These are phyloP conservation scores for Caenorhabditis elegans DNA, from an alignment of 1,140 invertebrate genomes.

Conservation along the genomic window DNA sequence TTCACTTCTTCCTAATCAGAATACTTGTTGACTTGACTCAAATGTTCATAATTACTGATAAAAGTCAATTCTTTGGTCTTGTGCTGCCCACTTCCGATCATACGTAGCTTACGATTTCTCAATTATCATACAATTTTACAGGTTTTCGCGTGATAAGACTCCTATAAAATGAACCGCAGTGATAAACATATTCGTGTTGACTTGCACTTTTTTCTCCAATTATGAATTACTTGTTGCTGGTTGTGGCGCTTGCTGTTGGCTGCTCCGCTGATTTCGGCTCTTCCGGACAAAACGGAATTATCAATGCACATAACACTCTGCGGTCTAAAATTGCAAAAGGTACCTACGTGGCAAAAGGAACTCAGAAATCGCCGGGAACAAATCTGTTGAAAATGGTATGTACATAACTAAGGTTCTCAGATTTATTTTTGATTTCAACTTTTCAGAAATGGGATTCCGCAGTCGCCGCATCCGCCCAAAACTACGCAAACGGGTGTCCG, in stretches of 20 bases:
- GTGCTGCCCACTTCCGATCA: not conserved
- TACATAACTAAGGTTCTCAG: not conserved
- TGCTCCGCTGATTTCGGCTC: not conserved
- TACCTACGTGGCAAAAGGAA: constrained; percentile 1
- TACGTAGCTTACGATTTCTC: not conserved
- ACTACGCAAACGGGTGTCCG: constrained; percentile 17
- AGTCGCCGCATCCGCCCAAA: not conserved
- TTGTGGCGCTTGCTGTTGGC: not conserved
- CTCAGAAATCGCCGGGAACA: not conserved
- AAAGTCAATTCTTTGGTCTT: not conserved
- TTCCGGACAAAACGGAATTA: not conserved
- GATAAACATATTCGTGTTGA: not conserved
- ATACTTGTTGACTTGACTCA: not conserved
- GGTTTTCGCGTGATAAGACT: not conserved
- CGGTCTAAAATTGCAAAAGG: constrained; percentile 31
- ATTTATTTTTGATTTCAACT: not conserved
- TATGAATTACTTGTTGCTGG: not conserved
- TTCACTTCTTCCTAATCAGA: not conserved
- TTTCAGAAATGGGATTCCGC: constrained; percentile 19
- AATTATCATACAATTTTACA: not conserved
- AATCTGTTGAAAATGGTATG: constrained; percentile 24
- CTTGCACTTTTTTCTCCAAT: not conserved
- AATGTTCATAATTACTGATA: not conserved
- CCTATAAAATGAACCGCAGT: not conserved
- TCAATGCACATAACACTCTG: constrained; percentile 28